Evolutionary conservation across 2,797 vertebrate species (phyloP), one percentile per base, ranked within the genome.

Genomic region (Poeciliopsis paucimaculata): DNA sequence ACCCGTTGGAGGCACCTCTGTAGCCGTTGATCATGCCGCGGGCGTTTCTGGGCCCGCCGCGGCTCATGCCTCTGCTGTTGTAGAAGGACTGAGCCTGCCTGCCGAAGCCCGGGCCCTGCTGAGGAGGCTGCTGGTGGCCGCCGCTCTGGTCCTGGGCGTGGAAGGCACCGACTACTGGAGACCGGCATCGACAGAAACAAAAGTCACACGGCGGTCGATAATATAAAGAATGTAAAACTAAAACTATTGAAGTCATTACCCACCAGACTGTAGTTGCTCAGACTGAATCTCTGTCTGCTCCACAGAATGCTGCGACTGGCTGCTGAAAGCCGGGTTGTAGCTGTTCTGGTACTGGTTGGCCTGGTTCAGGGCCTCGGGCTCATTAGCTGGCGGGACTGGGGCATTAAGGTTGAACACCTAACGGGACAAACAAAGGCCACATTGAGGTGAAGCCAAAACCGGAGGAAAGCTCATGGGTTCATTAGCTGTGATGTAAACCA

Each of bases 401-500:
- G 98, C 98, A 91, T 99, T 99, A 96, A 99, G 97, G 94, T 99
- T 99, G 94, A 99, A 99, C 88, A 99, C 98, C 98, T 99, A 76
- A 75, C n/a, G 71, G 77, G 76, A 71, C 49, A 46, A 81, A 92
- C 84, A 91, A 90, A 80, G 76, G 68, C 57, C 36, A 81, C 79
- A 86, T 91, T 90, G 85, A 87, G 62, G 74, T 86, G 75, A 90
- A 77, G 84, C 77, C 82, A 86, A 86, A 92, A 87, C 47, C 76
- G 77, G 85, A 89, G 86, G 47, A 86, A 89, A 87, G 87, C 80
- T 92, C 86, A 88, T 60, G 28, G 51, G 74, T 79, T 86, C 53
- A 82, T 81, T 77, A 85, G 73, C 66, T 75, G 70, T 82, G 57
- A 86, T 84, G 77, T 83, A 16, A 8, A 16, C 77, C 76, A 77